These are phyloP conservation scores for Cheirogaleus major DNA, from an alignment of 2,797 vertebrate species.

Conservation along the genomic window DNA sequence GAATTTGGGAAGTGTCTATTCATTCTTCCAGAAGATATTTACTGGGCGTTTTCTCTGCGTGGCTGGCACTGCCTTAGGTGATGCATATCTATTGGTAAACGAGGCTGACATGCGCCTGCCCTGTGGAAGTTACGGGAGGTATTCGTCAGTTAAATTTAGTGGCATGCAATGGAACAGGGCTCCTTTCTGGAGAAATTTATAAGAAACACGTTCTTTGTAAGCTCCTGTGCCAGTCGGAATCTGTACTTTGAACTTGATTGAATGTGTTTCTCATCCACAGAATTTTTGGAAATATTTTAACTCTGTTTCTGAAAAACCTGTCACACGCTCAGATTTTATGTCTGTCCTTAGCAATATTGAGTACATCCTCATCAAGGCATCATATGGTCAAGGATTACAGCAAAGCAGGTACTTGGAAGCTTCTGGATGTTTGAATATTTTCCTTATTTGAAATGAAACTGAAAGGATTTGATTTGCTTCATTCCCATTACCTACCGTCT, in stretches of 20 bases:
- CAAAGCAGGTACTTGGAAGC: conserved; percentile 92
- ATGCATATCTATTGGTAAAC: fast-evolving
- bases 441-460: not conserved
- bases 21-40: not conserved
- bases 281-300: conserved; percentile 96
- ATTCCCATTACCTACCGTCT: not conserved
- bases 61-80: fast-evolving
- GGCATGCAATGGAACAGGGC: not conserved
- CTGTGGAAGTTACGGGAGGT: not conserved
- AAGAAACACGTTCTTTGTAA: not conserved
- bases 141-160: not conserved
- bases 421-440: not conserved
- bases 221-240: not conserved
- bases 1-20: not conserved
- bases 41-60: fast-evolving
- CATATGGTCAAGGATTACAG: conserved; percentile 91
- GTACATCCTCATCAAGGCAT: conserved; percentile 94
- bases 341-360: conserved; percentile 92
- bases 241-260: not conserved
- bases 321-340: conserved; percentile 93
- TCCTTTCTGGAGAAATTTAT: not conserved
- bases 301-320: conserved; percentile 91
- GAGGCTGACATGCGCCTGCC: fast-evolving
- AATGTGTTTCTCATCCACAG: conserved; percentile 81
- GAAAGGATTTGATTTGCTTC: not conserved